Evolutionary conservation across 2,888 invertebrate species (phyloP).

Genomic region (Hecatera dysodea): DNA sequence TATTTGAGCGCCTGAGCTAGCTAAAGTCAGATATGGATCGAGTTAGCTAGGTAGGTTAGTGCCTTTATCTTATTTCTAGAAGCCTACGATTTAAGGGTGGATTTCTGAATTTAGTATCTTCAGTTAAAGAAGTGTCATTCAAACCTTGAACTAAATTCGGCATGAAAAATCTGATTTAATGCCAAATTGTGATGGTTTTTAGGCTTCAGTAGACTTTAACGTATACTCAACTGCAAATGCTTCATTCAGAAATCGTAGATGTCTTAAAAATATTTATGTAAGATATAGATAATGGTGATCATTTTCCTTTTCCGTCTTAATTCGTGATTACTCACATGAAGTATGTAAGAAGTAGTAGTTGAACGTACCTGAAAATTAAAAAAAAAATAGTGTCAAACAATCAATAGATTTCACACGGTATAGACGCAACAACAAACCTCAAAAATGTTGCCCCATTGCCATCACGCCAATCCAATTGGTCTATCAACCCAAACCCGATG

Average conservation of each 20-base stretch:
- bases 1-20: neutral
- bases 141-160: too few relatives aligned
- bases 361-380: conserved; percentile 30
- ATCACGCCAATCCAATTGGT: too few relatives aligned
- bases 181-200: too few relatives aligned
- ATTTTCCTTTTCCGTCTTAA: neutral
- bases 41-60: neutral
- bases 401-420: neutral
- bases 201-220: too few relatives aligned
- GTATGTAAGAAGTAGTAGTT: neutral
- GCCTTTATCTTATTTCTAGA: neutral
- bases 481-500: too few relatives aligned
- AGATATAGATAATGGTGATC: neutral
- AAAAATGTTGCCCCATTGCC: too few relatives aligned
- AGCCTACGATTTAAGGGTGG: neutral
- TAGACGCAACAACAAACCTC: too few relatives aligned
- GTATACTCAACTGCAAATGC: too few relatives aligned
- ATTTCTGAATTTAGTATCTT: too few relatives aligned
- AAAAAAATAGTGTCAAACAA: neutral
- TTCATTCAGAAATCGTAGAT: neutral
- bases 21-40: neutral
- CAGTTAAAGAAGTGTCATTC: too few relatives aligned
- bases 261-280: neutral
- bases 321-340: conserved; percentile 17
- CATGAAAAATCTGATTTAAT: too few relatives aligned